Evolutionary conservation across 2,113 vertebrate species (phyloP), one percentile per base, ranked within the genome.

Genomic region (Chaenocephalus aceratus): DNA sequence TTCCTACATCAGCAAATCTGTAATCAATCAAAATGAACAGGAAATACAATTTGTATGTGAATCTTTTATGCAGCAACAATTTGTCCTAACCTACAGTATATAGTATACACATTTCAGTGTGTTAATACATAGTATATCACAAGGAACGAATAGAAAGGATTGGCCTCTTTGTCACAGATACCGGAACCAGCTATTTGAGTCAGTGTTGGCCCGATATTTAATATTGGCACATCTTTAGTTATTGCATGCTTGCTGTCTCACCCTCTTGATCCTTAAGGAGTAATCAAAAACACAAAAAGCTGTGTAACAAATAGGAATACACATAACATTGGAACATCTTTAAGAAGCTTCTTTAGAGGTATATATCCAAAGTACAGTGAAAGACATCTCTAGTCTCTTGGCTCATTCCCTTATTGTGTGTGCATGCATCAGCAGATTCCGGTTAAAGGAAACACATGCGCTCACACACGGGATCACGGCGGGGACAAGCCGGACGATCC

Each of bases 401-500:
- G 14, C 34, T 72, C 16, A 34, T 80, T 49, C 73, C 41, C 48
- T 30, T n/a, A 6, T 26, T 3, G 56, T 72, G 60, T n/a, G 34
- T 60, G 15, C 72, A 54, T 67, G 76, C 23, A 79, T 68, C 49
- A 51, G 81, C 68, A 64, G 76, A 63, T 72, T 69, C 45, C 58
- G 59, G 64, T 30, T 57, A 34, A 70, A 61, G 53, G 23, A 82
- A 74, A 45, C 36, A 66, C 36, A 67, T 45, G 52, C 26, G 16
- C 48, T 66, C 72, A 68, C 34, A 30, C 72, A 60, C 66, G 61
- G 49, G 30, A 75, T 68, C 74, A 75, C 75, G 57, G 56, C 68
- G 34, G 48, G 79, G 75, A 72, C 77, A 54, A 75, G 68, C 72
- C 72, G 63, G 74, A 82, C 79, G 41, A 74, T 68, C 68, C 54